phyloP scores from a whole-genome alignment of 2,113 vertebrate species.

The Octodon degus region DNA sequence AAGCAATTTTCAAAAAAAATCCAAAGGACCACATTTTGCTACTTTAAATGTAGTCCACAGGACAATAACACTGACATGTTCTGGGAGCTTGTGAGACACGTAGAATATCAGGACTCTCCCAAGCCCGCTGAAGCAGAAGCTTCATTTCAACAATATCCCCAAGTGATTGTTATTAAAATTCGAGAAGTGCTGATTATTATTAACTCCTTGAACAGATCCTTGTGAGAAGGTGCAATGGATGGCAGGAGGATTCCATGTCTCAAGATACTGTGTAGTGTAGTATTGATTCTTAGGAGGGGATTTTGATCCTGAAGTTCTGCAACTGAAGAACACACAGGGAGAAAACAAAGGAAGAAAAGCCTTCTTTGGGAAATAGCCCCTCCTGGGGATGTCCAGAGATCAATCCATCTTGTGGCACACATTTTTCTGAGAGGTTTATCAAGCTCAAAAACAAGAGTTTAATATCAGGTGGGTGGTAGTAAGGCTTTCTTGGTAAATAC shows the following conservation, averaged over 20 bases:
- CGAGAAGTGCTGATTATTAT: not conserved
- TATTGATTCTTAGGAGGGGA: not conserved
- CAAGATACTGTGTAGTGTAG: not conserved
- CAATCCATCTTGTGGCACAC: not conserved
- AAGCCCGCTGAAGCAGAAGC: not conserved
- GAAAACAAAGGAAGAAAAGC: not conserved
- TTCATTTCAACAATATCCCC: not conserved
- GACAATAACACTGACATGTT: fast-evolving
- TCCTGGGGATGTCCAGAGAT: not conserved
- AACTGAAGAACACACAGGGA: not conserved
- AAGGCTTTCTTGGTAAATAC: not conserved
- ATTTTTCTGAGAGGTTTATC: not conserved
- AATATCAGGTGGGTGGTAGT: not conserved
- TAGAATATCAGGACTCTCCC: not conserved
- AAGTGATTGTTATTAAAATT: not conserved
- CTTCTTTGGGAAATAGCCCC: not conserved
- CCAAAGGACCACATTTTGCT: not conserved
- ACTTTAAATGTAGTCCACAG: fast-evolving
- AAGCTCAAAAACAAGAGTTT: not conserved
- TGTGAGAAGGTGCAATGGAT: not conserved
- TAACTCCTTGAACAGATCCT: not conserved
- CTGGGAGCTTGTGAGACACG: not conserved
- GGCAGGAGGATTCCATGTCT: not conserved
- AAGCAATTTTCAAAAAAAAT: not conserved
- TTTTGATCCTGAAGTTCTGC: not conserved